Conservation (phyloP, 2,113 vertebrate genomes). For the Trematomus loennbergii region DNA sequence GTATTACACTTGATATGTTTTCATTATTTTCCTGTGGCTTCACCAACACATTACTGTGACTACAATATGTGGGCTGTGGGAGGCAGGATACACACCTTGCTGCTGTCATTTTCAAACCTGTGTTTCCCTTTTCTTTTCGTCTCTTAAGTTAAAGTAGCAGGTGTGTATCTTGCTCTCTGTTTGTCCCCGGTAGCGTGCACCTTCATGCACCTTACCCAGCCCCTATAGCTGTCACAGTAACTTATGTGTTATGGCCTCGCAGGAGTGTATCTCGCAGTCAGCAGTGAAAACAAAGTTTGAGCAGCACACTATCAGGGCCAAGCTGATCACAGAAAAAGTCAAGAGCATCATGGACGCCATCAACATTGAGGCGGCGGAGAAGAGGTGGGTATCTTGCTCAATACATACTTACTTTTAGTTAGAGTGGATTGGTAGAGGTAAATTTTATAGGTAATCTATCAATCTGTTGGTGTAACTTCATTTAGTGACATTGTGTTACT, state of each 20-base stretch:
- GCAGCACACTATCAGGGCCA: constrained; percentile 99
- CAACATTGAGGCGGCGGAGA: constrained; percentile 94
- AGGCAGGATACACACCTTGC: constrained; percentile 82
- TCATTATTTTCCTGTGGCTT: constrained; percentile 57
- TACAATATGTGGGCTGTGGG: constrained; percentile 53
- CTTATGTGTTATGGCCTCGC: constrained; percentile 97
- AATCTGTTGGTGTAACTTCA: neutral
- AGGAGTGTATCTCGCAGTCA: constrained; percentile 99
- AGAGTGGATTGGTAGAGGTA: neutral
- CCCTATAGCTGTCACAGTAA: constrained; percentile 87
- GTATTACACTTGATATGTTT: constrained; percentile 46
- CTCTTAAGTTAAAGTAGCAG: constrained; percentile 79
- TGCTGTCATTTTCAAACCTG: constrained; percentile 66
- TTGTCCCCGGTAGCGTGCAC: constrained; percentile 61
- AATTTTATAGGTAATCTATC: neutral
- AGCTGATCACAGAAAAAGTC: constrained; percentile 98
- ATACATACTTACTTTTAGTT: neutral
- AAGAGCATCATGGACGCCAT: constrained; percentile 96
- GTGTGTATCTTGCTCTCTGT: constrained; percentile 77
- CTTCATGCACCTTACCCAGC: constrained; percentile 27
- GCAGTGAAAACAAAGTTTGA: constrained; percentile 99
- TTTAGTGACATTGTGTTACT: neutral
- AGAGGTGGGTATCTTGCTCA: constrained; percentile 88
- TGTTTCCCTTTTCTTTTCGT: constrained; percentile 28
- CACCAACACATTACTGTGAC: constrained; percentile 89